Conservation (phyloP, 2,888 invertebrate genomes). For the Bugulina stolonifera region DNA sequence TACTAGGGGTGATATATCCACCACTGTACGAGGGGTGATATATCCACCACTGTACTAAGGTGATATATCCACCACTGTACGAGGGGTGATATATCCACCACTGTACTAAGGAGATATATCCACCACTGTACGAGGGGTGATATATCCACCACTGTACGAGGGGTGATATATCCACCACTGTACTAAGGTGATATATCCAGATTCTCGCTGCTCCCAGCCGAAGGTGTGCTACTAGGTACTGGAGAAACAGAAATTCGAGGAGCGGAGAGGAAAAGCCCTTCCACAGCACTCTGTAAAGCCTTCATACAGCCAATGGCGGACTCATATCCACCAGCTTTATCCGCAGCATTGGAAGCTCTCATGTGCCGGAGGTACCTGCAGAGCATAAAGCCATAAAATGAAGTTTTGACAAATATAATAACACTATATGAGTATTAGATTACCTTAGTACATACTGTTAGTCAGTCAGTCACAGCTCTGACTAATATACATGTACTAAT, state of each 20-base stretch:
- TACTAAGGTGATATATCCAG: conserved; percentile 14
- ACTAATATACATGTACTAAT: too few relatives aligned
- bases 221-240: neutral
- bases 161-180: neutral
- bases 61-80: neutral
- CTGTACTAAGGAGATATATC: neutral
- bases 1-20: too few relatives aligned
- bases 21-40: too few relatives aligned
- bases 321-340: conserved; percentile 82
- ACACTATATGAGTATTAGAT: too few relatives aligned
- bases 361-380: conserved; percentile 68
- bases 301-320: conserved; percentile 75
- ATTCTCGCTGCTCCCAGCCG: neutral
- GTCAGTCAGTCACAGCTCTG: too few relatives aligned
- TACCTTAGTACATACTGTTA: too few relatives aligned
- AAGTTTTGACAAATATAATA: too few relatives aligned
- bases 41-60: too few relatives aligned
- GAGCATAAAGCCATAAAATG: too few relatives aligned
- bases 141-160: neutral
- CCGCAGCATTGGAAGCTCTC: conserved; percentile 65
- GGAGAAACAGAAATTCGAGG: neutral
- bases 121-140: neutral
- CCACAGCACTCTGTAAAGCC: conserved; percentile 80
- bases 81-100: neutral
- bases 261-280: conserved; percentile 55